Evolutionary conservation across 2,797 vertebrate genomes (phyloP), one percentile per base, ranked within the genome.

Genomic region (Austrolebias charrua): DNA sequence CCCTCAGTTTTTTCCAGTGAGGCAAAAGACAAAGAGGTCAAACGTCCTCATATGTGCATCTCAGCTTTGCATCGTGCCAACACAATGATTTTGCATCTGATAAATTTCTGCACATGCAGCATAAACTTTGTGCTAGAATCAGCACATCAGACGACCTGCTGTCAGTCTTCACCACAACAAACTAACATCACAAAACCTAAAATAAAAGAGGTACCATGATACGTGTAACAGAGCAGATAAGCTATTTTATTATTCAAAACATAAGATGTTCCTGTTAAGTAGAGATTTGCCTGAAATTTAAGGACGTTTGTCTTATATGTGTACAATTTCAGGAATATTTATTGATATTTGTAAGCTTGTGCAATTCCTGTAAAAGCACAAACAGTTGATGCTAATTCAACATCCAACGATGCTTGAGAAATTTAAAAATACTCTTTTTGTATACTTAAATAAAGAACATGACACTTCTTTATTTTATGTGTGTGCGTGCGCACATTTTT

Each of bases 21-120:
- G 69, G 69, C 77, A 60, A 52, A 78, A 55, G 29, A 54, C 24
- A 71, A 55, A 80, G 55, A 62, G 40, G 50, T 47, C 57, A 64
- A 74, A 66, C 33, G n/a, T 77, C 66, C 60, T 71, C 12, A 2
- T 45, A 3, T 51, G 65, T 31, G 55, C 55, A 42, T 69, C 63
- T 46, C 63, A 62, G 53, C 68, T 19, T 4, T 42, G 59, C 76
- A 46, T 12, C 4, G 48, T 56, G 40, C 14, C 7, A 66, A 44
- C 9, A 18, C 5, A 31, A 0, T 33, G 45, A 49, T 51, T 47
- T 18, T 40, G 35, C 51, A 35, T 54, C 8, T 10, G 44, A 48
- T 4, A 48, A 29, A 40, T 24, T 29, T 19, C 20, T 43, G 5
- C 24, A 28, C 55, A 56, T 43, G 7, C 35, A 16, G 35, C 46